Evolutionary conservation across 2,888 invertebrate species (phyloP), one percentile per base, ranked within the genome.

Genomic region (Malthinus flaveolus): DNA sequence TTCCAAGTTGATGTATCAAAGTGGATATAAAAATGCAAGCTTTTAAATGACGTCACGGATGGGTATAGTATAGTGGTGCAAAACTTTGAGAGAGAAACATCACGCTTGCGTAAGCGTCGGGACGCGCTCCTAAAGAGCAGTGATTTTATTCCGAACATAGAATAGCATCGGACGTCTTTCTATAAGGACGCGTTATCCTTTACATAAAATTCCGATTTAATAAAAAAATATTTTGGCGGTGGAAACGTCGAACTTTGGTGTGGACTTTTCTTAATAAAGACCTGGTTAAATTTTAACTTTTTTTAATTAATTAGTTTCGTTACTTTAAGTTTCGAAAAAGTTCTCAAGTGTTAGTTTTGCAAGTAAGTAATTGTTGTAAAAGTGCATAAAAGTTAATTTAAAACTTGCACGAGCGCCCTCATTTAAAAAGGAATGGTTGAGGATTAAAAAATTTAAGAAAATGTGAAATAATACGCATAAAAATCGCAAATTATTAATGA

Each of bases 21-120:
- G 51, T 37, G 51, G 50, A 46, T 46, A 56, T 51, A 51, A 56
- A 56, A 56, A 45, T 56, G 50, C 56, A 56, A 56, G 46, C 31
- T 12, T 34, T 10, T 32, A 46, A 59, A 45, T 59, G 59, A 59
- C 59, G 59, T 59, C 59, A 59, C 32, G n/a, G 10, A 42, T 23
- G 32, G 23, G 35, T 12, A 36, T 59, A 54, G 49, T 49, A 45
- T 53, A 53, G 46, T 51, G 53, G 42, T 44, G 49, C 53, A 49
- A 39, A 48, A 50, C 42, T 50, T 59, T 34, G 53, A 59, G 55
- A 51, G 53, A 56, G 23, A 47, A 32, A 52, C 47, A 56, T 51
- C 47, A 65, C 65, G 65, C 65, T 61, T 63, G 65, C 65, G 65
- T 65, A 63, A 54, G 65, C 63, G 62, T 61, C 59, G 35, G 51